phyloP scores from a whole-genome alignment of 23 tunicate species.

The Styela clava region DNA sequence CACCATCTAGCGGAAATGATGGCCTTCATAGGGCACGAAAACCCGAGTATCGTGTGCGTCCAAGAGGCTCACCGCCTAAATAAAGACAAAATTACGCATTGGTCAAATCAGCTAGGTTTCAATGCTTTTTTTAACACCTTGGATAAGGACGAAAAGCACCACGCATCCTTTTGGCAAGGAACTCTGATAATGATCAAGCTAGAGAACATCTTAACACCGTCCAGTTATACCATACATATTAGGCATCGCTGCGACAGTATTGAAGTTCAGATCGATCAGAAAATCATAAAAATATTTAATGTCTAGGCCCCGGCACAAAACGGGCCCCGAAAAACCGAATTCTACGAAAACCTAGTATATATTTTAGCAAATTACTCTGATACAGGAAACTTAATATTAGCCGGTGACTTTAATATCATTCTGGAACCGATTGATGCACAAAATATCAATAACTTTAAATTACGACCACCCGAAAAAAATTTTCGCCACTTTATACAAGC shows the following conservation, averaged over 20 bases:
- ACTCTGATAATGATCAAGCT: background rate
- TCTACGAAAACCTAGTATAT: background rate
- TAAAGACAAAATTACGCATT: background rate
- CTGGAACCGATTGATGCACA: background rate
- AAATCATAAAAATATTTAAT: background rate
- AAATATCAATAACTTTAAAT: background rate
- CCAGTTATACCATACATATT: background rate
- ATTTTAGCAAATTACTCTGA: background rate
- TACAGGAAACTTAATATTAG: background rate
- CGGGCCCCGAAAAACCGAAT: background rate
- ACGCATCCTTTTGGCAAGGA: background rate
- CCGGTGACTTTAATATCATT: background rate
- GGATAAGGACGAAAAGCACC: background rate
- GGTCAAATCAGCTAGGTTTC: background rate
- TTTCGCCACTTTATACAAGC: background rate
- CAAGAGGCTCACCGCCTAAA: background rate
- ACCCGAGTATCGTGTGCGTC: background rate
- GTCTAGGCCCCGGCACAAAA: background rate
- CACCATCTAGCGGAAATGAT: background rate
- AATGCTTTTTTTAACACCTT: background rate
- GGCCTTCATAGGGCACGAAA: background rate
- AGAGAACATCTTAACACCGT: too few relatives aligned
- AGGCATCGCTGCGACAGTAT: background rate
- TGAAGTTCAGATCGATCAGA: background rate
- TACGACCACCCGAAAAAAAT: background rate